phyloP scores from a whole-genome alignment of 2,888 invertebrate species.

The Ligdia adustata region DNA sequence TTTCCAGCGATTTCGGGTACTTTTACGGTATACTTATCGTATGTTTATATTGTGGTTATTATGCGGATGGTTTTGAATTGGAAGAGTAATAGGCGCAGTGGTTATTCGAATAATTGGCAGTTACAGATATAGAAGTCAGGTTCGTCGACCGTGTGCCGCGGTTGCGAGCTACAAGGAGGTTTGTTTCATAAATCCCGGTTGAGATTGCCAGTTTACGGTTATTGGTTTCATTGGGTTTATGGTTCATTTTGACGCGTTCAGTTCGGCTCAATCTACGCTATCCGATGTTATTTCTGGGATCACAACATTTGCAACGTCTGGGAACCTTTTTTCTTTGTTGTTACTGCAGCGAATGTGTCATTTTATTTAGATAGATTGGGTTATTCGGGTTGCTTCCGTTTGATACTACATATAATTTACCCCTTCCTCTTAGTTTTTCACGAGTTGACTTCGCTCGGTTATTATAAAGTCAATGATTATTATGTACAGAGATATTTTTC shows the following conservation, averaged over 20 bases:
- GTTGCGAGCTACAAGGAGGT: constrained; percentile 43
- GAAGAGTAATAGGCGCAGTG: constrained; percentile 17
- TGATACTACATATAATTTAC: no score
- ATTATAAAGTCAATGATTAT: neutral
- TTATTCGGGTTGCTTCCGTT: no score
- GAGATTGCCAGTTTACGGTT: constrained; percentile 60
- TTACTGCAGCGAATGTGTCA: constrained; percentile 22
- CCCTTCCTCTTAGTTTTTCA: no score
- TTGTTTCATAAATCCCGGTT: constrained; percentile 61
- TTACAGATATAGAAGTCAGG: constrained; percentile 43
- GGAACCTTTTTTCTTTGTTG: constrained; percentile 38
- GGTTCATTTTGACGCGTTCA: constrained; percentile 62
- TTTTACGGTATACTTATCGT: constrained; percentile 51
- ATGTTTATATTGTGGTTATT: constrained; percentile 41
- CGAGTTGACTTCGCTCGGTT: no score
- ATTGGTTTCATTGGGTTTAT: constrained; percentile 63
- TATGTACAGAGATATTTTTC: neutral
- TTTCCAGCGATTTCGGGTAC: constrained; percentile 62
- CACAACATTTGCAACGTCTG: constrained; percentile 30
- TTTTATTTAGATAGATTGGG: no score
- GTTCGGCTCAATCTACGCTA: constrained; percentile 51
- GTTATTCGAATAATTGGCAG: constrained; percentile 42
- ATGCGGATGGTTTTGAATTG: constrained; percentile 33
- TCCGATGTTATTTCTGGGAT: constrained; percentile 47
- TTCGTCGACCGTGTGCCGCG: constrained; percentile 56